These are phyloP conservation scores for Plectropomus leopardus DNA, from an alignment of 2,113 vertebrate species.

Conservation along the genomic window DNA sequence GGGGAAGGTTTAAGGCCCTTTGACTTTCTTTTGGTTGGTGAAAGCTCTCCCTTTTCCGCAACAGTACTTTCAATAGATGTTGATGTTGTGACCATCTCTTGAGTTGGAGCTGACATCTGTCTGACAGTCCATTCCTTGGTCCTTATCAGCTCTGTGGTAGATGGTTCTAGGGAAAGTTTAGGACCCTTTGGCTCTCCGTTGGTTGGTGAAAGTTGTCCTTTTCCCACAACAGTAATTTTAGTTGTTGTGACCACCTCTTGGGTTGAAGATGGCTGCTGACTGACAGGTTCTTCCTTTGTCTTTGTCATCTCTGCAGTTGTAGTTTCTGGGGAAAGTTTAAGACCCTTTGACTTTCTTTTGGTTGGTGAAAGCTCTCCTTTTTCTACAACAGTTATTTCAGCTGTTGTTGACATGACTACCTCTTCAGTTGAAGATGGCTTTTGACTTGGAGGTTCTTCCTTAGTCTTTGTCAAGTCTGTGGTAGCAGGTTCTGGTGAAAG, in stretches of 20 bases:
- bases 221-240: slow-evolving; percentile 4
- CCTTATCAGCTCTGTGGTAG: background rate
- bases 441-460: background rate
- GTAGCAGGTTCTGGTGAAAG: background rate
- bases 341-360: slow-evolving; percentile 12
- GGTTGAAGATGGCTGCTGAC: background rate
- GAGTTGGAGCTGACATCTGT: background rate
- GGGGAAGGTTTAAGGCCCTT: background rate
- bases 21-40: background rate
- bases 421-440: background rate
- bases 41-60: background rate
- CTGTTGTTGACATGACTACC: background rate
- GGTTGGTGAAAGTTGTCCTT: slow-evolving; percentile 5
- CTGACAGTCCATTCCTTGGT: background rate
- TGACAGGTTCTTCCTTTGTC: background rate
- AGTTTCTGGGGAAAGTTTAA: background rate
- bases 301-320: background rate
- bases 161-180: background rate
- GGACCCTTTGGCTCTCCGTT: slow-evolving; percentile 11
- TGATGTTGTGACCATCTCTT: background rate
- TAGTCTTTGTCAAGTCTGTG: background rate
- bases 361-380: slow-evolving; percentile 5
- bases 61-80: background rate
- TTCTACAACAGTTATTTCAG: slow-evolving; percentile 5
- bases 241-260: background rate